Conservation (phyloP, 1,140 invertebrate species). For the Samia ricini region DNA sequence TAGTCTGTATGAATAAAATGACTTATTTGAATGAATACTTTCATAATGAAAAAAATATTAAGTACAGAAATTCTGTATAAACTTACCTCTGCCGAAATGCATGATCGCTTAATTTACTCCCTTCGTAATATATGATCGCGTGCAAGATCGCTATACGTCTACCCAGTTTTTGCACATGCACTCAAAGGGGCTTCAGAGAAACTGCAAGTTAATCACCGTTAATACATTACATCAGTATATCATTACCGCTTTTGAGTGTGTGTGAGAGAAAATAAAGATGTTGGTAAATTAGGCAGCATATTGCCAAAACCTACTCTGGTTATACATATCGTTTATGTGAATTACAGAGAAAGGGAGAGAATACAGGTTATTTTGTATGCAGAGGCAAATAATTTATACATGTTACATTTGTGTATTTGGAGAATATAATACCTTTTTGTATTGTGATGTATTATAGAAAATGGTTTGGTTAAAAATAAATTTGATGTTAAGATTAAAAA, state of each 20-base stretch:
- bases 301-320: background rate
- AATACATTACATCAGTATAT: conserved; percentile 49
- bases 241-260: conserved; percentile 39
- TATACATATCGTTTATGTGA: too few relatives aligned
- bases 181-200: conserved; percentile 41
- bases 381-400: too few relatives aligned
- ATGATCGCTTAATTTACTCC: conserved; percentile 43
- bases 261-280: conserved; percentile 30
- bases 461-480: too few relatives aligned
- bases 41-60: background rate
- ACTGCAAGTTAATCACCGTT: conserved; percentile 65
- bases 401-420: too few relatives aligned
- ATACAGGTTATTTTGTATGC: too few relatives aligned
- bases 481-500: too few relatives aligned
- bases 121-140: conserved; percentile 53
- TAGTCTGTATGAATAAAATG: too few relatives aligned
- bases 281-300: conserved; percentile 33
- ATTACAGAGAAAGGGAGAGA: too few relatives aligned
- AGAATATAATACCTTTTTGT: too few relatives aligned
- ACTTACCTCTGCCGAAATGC: background rate
- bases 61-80: background rate
- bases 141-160: conserved; percentile 46
- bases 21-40: too few relatives aligned
- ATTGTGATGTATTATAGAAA: too few relatives aligned
- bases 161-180: conserved; percentile 43